phyloP scores from a whole-genome alignment of 2,888 invertebrate genomes.

The Ophraella communa region DNA sequence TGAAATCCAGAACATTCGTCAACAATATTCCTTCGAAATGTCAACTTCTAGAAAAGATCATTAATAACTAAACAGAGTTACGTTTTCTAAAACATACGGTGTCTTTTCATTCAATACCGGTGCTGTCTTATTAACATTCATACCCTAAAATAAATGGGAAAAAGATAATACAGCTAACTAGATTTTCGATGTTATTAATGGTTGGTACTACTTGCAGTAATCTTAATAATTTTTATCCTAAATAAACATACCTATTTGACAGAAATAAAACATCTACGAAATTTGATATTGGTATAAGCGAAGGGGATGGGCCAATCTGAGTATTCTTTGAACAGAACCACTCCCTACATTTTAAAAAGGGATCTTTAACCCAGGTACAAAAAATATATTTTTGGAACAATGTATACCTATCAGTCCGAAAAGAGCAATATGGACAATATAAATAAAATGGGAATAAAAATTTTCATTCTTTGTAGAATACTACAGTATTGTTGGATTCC shows the following conservation, averaged over 20 bases:
- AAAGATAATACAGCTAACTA: constrained; percentile 38
- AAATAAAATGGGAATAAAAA: not conserved
- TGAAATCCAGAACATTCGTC: constrained; percentile 46
- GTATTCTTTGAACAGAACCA: not conserved
- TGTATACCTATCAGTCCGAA: not conserved
- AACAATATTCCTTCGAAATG: constrained; percentile 47
- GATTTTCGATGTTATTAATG: constrained; percentile 36
- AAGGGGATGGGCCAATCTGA: not conserved
- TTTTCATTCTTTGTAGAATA: not conserved
- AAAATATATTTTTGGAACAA: not conserved
- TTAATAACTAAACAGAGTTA: constrained; percentile 49
- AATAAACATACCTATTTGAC: constrained; percentile 23
- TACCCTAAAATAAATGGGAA: constrained; percentile 39
- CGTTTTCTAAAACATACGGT: constrained; percentile 48
- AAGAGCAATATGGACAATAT: not conserved
- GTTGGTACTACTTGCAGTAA: constrained; percentile 25
- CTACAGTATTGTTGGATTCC: too few species aligned
- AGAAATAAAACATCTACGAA: constrained; percentile 8
- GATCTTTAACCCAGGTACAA: not conserved
- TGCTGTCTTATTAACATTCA: constrained; percentile 45
- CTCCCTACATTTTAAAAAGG: constrained; percentile 3
- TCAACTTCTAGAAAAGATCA: constrained; percentile 50
- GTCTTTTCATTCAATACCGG: constrained; percentile 37
- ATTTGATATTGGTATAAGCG: not conserved
- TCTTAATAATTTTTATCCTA: constrained; percentile 24